A percentile compares a stretch with the other conserved stretches of the same genome.
These are phyloP conservation scores for Glyphotaelius pellucidus DNA, from an alignment of 2,888 invertebrate genomes.

Conservation along the genomic window DNA sequence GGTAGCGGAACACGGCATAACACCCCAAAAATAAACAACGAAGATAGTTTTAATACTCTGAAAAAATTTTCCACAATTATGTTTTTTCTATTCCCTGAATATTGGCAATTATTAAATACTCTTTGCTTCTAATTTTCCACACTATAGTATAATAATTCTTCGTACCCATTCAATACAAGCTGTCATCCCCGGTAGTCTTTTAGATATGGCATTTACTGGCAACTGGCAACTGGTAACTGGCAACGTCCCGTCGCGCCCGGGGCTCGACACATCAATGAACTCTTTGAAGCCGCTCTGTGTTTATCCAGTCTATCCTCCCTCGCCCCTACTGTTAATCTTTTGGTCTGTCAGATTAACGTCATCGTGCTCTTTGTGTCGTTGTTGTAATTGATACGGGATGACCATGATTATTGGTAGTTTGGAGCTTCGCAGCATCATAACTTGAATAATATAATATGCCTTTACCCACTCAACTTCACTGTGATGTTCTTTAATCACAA, in stretches of 20 bases:
- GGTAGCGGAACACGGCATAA: too few species aligned
- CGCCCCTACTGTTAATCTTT: not conserved
- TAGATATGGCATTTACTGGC: too few species aligned
- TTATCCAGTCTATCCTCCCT: slow-evolving; percentile 16
- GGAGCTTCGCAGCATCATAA: not conserved
- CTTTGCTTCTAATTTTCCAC: not conserved
- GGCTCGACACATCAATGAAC: slow-evolving; percentile 38
- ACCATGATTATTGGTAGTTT: not conserved
- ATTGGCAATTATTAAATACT: not conserved
- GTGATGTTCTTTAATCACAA: too few species aligned
- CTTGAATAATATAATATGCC: not conserved
- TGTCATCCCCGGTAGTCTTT: slow-evolving; percentile 6
- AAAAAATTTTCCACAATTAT: not conserved
- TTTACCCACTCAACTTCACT: not conserved
- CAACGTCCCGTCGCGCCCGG: slow-evolving; percentile 8
- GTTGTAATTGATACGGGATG: slow-evolving; percentile 7
- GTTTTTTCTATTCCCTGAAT: not conserved
- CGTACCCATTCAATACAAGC: not conserved
- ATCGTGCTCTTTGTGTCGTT: slow-evolving; percentile 25
- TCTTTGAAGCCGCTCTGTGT: slow-evolving; percentile 24
- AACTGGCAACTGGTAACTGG: not conserved
- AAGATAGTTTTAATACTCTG: not conserved
- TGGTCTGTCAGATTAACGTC: slow-evolving; percentile 27
- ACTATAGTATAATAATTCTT: not conserved
- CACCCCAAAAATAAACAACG: too few species aligned